Evolutionary conservation across 2,113 vertebrate genomes (phyloP).

Genomic region (Anhinga anhinga): DNA sequence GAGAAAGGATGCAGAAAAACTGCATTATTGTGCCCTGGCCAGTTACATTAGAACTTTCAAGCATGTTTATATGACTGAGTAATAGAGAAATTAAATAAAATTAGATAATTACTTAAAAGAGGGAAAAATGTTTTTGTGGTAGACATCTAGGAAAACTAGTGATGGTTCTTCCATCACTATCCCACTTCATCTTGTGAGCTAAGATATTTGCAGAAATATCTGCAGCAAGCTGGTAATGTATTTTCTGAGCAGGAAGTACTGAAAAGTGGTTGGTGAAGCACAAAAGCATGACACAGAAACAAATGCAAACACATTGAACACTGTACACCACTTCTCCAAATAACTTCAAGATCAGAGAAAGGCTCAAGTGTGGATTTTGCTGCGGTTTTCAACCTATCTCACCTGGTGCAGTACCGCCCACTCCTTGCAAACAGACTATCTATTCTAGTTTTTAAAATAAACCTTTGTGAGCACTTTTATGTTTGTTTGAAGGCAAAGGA

Average conservation of each 20-base stretch:
- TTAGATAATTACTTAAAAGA: background rate
- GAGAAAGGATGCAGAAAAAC: background rate
- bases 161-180: background rate
- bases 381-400: background rate
- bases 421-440: background rate
- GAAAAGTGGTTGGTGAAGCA: background rate
- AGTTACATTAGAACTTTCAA: background rate
- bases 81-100: background rate
- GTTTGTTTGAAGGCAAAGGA: background rate
- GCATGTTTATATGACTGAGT: background rate
- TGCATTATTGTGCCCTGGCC: background rate
- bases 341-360: background rate
- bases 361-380: background rate
- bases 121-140: background rate
- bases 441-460: background rate
- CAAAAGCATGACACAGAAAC: background rate
- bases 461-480: background rate
- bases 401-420: background rate
- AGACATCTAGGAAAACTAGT: background rate
- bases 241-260: background rate
- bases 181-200: background rate
- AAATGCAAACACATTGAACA: background rate
- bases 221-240: background rate
- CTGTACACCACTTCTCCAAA: background rate
- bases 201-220: background rate